Evolutionary conservation across 2,113 vertebrate species (phyloP).

Genomic region (Fregetta grallaria): DNA sequence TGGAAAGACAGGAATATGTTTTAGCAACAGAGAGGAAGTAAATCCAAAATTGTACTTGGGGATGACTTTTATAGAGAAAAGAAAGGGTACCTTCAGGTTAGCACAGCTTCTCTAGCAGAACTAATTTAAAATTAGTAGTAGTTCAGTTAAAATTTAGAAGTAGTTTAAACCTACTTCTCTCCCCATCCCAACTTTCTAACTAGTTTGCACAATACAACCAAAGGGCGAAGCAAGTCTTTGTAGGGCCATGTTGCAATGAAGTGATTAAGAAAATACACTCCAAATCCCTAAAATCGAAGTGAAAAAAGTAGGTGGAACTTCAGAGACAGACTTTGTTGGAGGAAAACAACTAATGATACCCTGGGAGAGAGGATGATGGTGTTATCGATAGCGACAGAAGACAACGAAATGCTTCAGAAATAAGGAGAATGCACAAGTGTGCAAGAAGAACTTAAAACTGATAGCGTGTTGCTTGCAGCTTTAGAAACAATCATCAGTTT

Average conservation of each 20-base stretch:
- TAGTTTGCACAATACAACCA: not conserved
- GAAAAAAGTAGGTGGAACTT: not conserved
- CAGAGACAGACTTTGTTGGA: not conserved
- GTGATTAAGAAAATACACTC: not conserved
- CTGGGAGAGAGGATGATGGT: not conserved
- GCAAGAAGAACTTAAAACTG: no score
- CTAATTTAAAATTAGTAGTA: not conserved
- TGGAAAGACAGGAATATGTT: not conserved
- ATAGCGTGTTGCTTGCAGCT: no score
- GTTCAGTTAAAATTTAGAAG: not conserved
- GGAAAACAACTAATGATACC: not conserved
- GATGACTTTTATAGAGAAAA: not conserved
- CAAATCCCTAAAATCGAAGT: fast-evolving
- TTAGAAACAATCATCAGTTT: no score
- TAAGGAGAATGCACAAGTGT: not conserved
- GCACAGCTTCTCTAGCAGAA: not conserved
- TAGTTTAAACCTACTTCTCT: not conserved
- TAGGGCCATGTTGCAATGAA: not conserved
- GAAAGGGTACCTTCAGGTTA: not conserved
- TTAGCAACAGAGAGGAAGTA: not conserved
- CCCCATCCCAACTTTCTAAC: not conserved
- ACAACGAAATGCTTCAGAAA: not conserved
- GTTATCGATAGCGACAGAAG: not conserved
- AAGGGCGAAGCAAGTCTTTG: not conserved
- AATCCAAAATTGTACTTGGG: not conserved